A percentile compares a stretch with the other conserved stretches of the same genome.
These are phyloP conservation scores for Morpho helenor DNA, from an alignment of 2,888 invertebrate genomes.

Conservation along the genomic window DNA sequence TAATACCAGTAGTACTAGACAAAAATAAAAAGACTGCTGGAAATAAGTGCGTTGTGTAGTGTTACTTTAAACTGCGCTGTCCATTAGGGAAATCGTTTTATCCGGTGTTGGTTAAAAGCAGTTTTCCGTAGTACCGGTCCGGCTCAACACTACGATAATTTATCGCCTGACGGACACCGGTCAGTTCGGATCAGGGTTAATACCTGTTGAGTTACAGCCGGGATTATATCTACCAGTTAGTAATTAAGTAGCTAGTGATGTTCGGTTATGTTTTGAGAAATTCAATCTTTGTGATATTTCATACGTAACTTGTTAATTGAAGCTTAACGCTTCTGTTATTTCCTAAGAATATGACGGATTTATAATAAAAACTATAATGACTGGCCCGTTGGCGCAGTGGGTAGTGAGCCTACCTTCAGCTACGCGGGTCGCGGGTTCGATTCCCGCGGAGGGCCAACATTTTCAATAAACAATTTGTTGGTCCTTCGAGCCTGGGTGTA, in stretches of 20 bases:
- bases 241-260: constrained; percentile 28
- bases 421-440: too few species aligned
- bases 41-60: not conserved
- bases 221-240: constrained; percentile 38
- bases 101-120: constrained; percentile 22
- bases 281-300: not conserved
- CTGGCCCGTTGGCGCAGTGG: too few species aligned
- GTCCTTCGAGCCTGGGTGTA: too few species aligned
- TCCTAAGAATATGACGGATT: not conserved
- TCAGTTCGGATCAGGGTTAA: constrained; percentile 64
- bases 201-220: constrained; percentile 73
- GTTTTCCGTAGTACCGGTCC: constrained; percentile 23
- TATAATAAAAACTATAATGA: too few species aligned
- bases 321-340: not conserved
- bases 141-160: constrained; percentile 53
- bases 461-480: too few species aligned
- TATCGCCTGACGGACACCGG: constrained; percentile 53
- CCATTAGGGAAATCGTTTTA: constrained; percentile 25
- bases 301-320: too few species aligned
- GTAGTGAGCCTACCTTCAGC: too few species aligned
- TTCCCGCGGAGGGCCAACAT: too few species aligned
- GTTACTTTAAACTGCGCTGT: constrained; percentile 14
- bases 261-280: constrained; percentile 8
- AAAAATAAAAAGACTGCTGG: too few species aligned
- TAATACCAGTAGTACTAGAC: too few species aligned